These are phyloP conservation scores for Cherax destructor DNA, from an alignment of 1,140 invertebrate genomes.

Conservation along the genomic window DNA sequence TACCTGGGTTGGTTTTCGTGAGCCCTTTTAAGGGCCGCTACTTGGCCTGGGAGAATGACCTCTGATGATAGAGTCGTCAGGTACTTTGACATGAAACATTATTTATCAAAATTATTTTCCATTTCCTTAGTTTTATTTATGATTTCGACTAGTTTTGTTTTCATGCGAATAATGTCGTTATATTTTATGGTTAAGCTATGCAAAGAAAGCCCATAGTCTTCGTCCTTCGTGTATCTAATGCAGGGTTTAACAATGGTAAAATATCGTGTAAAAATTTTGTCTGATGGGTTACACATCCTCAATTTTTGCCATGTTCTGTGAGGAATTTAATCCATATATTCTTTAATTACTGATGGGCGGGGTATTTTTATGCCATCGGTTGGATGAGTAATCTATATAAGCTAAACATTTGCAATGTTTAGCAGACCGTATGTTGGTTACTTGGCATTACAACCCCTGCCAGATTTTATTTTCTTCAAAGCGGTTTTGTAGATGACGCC, in stretches of 20 bases:
- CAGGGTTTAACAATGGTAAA: neutral
- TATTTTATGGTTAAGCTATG: neutral
- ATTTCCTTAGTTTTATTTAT: neutral
- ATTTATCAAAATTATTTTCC: neutral
- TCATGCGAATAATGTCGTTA: constrained; percentile 9
- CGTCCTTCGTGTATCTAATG: neutral
- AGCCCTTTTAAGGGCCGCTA: neutral
- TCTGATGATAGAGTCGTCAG: neutral
- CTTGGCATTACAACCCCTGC: neutral
- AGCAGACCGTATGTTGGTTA: neutral
- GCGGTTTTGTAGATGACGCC: neutral
- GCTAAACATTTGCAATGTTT: too few relatives aligned
- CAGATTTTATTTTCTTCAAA: neutral
- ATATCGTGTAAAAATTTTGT: constrained; percentile 8
- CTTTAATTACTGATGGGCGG: neutral
- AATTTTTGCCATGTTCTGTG: constrained; percentile 10
- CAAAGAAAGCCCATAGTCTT: neutral
- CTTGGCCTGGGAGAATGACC: neutral
- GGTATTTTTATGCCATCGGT: neutral
- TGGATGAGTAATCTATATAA: neutral
- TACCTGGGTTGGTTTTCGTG: too few relatives aligned
- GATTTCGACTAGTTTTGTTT: neutral
- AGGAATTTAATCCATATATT: neutral
- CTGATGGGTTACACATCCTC: neutral
- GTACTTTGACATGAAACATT: neutral